Base-by-base conservation (phyloP, 2,113 vertebrate genomes). In the Butorides virescens region DNA sequence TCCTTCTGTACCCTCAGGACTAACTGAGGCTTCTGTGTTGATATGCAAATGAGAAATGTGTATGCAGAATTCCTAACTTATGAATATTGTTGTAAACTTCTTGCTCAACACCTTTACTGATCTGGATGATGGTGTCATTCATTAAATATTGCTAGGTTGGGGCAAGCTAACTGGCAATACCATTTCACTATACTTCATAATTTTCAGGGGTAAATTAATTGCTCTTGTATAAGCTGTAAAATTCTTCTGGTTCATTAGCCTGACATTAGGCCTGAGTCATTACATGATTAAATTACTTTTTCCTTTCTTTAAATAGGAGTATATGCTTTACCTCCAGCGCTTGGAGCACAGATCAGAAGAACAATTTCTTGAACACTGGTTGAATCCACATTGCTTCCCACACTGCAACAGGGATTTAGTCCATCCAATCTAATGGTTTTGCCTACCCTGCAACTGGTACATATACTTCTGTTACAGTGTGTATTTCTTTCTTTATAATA, bases 301-400 rank as follows among this genome's bases (percentile, higher is more conserved):
- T 61, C 5, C 81, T 95, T 85, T 93, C 62, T 97, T 91, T 67
- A 26, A 75, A 53, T 89, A 99, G 99, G 99, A 99, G 80, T 98
- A 99, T 85, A 93, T 99, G 98, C 96, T 99, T 83, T 95, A 99
- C 93, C 98, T 99, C 93, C 99, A 99, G 94, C 96, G 30, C 77
- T 96, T 99, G 98, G 99, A 99, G 79, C 99, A 98, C 92, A 97
- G 98, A 37, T 97, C 99, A 10, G 99, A 99, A 95, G 99, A 99
- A 95, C 99, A 98, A 74, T 99, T 99, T 96, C 73, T 99, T 96
- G 99, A 99, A 86, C 96, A 99, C 93, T 99, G 99, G 99, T 53
- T 99, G 97, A 99, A 99, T 91, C 99, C 99, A 6, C 98, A 99
- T 86, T 99, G 99, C 92, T 92, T 97, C 80, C 99, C 99, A 5